Conservation (phyloP, 2,113 vertebrate genomes). For the Copsychus sechellarum region DNA sequence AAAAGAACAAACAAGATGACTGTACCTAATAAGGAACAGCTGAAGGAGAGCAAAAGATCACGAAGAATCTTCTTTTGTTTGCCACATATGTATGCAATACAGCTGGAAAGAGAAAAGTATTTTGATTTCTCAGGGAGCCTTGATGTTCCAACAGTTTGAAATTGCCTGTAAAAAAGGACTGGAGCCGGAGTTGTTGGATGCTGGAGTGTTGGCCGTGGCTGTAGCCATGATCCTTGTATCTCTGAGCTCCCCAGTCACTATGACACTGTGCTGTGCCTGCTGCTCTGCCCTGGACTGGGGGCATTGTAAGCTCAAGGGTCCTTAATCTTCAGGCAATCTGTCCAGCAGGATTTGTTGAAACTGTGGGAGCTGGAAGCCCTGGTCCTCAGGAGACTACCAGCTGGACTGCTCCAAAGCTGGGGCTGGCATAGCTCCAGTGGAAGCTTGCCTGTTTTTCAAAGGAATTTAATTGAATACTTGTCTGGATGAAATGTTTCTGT, state of each 20-base stretch:
- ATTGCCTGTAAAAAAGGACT: constrained; percentile 1
- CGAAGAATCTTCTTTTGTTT: constrained; percentile 31
- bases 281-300: background rate
- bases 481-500: constrained; percentile 33
- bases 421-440: constrained; percentile 20
- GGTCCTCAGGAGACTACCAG: constrained; percentile 17
- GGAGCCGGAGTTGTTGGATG: background rate
- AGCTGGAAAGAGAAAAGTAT: constrained; percentile 20
- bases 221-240: background rate
- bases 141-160: constrained; percentile 14
- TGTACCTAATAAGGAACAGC: background rate
- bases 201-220: background rate
- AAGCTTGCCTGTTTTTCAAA: constrained; percentile 22
- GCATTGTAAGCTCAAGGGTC: background rate
- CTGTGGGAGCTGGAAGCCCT: background rate
- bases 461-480: constrained; percentile 36
- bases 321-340: background rate
- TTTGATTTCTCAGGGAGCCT: constrained; percentile 1
- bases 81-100: constrained; percentile 10
- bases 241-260: background rate
- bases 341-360: background rate
- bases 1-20: background rate
- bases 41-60: constrained; percentile 3
- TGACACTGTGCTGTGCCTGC: background rate
- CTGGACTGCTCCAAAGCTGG: constrained; percentile 1